Percentiles rank a stretch among this genome's conserved stretches.
These are phyloP conservation scores for Neosilurus mollespiculum DNA, from an alignment of 2,797 vertebrate species.

Conservation along the genomic window DNA sequence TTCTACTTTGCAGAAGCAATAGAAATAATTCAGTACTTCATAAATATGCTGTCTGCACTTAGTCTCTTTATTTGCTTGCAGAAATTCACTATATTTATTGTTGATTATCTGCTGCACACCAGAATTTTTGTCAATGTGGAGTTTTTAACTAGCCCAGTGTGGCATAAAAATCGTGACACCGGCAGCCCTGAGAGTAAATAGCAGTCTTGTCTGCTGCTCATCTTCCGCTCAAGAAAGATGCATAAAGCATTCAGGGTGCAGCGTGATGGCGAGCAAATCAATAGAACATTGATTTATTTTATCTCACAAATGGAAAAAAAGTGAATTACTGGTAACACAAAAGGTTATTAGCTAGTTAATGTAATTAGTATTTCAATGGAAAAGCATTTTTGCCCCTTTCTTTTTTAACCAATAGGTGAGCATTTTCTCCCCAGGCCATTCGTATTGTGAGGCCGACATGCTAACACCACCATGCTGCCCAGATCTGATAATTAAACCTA, in stretches of 20 bases:
- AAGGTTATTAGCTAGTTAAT: not conserved
- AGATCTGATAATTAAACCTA: no score
- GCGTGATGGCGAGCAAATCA: slow-evolving; percentile 4
- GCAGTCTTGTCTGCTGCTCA: not conserved
- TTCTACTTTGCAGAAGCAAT: not conserved
- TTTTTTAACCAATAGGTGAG: not conserved
- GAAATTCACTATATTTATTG: not conserved
- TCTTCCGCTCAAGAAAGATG: not conserved
- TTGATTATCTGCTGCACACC: not conserved
- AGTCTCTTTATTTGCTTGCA: not conserved
- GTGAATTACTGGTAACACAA: not conserved
- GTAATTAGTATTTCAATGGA: not conserved
- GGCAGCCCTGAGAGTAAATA: not conserved
- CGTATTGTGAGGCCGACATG: no score
- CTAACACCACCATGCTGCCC: no score
- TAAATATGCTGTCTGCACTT: not conserved
- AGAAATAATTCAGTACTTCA: not conserved
- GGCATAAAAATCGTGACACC: not conserved
- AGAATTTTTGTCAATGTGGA: not conserved
- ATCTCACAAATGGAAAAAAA: not conserved
- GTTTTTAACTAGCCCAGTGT: not conserved
- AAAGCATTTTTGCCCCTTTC: not conserved
- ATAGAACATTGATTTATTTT: not conserved
- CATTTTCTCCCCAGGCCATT: not conserved
- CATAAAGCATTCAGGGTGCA: not conserved